Base-by-base conservation (phyloP, 2,888 invertebrate genomes). In the Andrena camellia region DNA sequence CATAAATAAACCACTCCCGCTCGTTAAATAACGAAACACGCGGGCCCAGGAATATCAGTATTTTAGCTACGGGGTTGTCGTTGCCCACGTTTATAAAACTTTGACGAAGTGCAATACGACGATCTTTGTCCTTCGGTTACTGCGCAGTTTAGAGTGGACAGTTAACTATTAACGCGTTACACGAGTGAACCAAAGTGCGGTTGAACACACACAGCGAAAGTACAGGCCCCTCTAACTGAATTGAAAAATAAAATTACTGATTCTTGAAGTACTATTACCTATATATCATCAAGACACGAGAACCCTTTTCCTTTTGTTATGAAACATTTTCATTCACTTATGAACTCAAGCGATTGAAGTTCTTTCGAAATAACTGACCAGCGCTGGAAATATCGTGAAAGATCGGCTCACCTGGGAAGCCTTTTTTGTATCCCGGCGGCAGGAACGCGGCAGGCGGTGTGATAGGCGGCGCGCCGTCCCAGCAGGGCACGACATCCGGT, bases 371-470 rank as follows among this genome's bases (percentile, higher is more conserved):
- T 7, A 52, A n/a, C 52, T 20, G 42, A 13, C 13, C 42, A 42
- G 42, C 52, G n/a, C 52, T n/a, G 20, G 8, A 52, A 52, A 20
- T 52, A n/a, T 52, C 59, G 26, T 13, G 33, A 23, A 42, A 42
- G 33, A 68, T 68, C 26, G 35, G 75, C 92, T 92, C 92, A 94
- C 94, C 94, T 91, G 92, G 89, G 78, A 92, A 92, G 67, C 92
- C 93, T 86, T 94, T 94, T 88, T 95, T 95, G 90, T 96, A 96
- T 59, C 96, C 96, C 31, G 95, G 95, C 3, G 96, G 95, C 70
- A 96, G 94, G 90, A 96, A 96, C 76, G 96, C 96, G 8, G 96
- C 96, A 20, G 96, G 96, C 33, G 96, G 96, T 42, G 96, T 96
- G 86, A 96, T 96, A 35, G 96, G 96, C 35, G 96, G 95, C 83